Percentiles rank a stretch among this genome's conserved stretches.
Conservation (phyloP, 2,797 vertebrate species). For the Perodicticus potto region DNA sequence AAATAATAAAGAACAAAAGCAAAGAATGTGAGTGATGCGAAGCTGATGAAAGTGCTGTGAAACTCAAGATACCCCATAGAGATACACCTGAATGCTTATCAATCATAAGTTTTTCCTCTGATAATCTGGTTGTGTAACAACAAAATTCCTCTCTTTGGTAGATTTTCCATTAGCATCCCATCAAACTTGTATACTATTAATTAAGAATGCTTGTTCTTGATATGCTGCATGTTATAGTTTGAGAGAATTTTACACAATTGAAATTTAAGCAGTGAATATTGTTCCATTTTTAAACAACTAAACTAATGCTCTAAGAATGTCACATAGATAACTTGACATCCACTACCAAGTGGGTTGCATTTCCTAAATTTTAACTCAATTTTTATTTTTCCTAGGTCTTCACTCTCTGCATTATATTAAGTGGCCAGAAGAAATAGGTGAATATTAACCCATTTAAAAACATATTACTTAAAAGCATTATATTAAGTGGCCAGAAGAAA, state of each 20-base stretch:
- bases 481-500: background rate
- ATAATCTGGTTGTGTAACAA: constrained; percentile 30
- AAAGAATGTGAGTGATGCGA: constrained; percentile 6
- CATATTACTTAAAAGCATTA: background rate
- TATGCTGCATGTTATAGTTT: constrained; percentile 7
- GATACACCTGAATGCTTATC: background rate
- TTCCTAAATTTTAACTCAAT: background rate
- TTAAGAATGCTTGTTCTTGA: constrained; percentile 40
- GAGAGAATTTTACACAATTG: constrained; percentile 20
- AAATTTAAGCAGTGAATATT: background rate
- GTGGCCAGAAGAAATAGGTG: background rate
- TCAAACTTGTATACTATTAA: constrained; percentile 42
- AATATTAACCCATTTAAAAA: background rate
- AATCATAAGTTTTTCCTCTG: background rate
- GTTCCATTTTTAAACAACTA: background rate
- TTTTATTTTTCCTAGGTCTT: background rate
- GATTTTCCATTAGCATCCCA: constrained; percentile 41
- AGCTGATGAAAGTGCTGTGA: constrained; percentile 31
- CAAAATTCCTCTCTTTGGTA: constrained; percentile 25
- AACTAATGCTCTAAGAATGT: background rate
- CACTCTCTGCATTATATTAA: background rate
- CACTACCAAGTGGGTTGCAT: background rate
- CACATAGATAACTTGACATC: background rate
- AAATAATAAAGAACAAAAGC: constrained; percentile 36
- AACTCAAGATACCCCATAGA: background rate